These are phyloP conservation scores for Triplophysa yarkandensis DNA, from an alignment of 2,797 vertebrate species.

Conservation along the genomic window DNA sequence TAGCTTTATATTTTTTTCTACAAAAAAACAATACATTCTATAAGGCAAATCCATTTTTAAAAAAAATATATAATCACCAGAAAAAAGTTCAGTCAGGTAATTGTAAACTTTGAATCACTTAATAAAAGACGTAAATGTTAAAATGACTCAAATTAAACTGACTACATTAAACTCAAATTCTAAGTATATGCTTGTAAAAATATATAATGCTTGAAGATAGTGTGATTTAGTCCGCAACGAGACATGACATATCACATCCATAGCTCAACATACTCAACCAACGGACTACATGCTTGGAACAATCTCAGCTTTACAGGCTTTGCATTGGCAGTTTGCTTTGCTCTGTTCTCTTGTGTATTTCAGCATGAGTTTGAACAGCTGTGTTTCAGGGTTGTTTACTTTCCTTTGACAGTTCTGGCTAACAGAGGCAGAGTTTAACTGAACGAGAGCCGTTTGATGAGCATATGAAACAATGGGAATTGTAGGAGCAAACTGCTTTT, in stretches of 20 bases:
- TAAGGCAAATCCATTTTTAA: too few relatives aligned
- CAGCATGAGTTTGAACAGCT: constrained; percentile 74
- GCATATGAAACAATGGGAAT: constrained; percentile 21
- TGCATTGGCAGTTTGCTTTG: constrained; percentile 25
- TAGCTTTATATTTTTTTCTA: too few relatives aligned
- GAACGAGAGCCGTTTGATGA: constrained; percentile 29
- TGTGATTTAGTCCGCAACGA: background rate
- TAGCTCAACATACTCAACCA: background rate
- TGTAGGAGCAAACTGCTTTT: constrained; percentile 2
- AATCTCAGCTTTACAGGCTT: constrained; percentile 14
- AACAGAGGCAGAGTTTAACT: constrained; percentile 63
- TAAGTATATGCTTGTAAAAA: background rate
- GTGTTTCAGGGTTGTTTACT: constrained; percentile 72
- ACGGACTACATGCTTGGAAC: background rate
- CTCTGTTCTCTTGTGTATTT: constrained; percentile 34
- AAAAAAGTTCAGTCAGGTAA: too few relatives aligned
- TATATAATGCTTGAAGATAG: background rate
- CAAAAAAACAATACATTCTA: too few relatives aligned
- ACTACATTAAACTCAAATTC: background rate
- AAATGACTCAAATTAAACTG: background rate
- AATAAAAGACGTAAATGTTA: background rate
- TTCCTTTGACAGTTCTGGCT: constrained; percentile 69
- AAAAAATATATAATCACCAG: too few relatives aligned
- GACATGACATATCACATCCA: constrained; percentile 11
- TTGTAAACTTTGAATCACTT: background rate